Conservation (phyloP, 2,888 invertebrate species). For the Macroteleia sp. region DNA sequence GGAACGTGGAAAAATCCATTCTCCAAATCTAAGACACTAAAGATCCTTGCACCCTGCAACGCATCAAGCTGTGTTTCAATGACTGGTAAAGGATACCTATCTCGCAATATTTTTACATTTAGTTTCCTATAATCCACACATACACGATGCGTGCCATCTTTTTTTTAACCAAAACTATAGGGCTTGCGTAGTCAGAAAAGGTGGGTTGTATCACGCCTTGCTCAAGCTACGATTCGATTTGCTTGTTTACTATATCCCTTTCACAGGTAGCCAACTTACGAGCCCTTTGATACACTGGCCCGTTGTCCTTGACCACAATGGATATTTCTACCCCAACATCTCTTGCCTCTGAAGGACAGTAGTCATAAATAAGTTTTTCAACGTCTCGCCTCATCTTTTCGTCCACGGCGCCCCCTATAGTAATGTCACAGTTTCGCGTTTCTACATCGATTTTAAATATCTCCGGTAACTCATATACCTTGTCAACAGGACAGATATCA, state of each 20-base stretch:
- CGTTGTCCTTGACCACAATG: slow-evolving; percentile 52
- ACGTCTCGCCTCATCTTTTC: slow-evolving; percentile 5
- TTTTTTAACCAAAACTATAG: slow-evolving; percentile 63
- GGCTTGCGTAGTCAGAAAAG: slow-evolving; percentile 47
- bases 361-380: slow-evolving; percentile 24
- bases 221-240: background rate
- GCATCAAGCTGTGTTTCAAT: slow-evolving; percentile 25
- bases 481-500: background rate
- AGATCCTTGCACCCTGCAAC: slow-evolving; percentile 10
- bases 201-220: background rate
- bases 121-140: slow-evolving; percentile 71
- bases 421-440: background rate
- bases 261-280: slow-evolving; percentile 57
- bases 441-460: slow-evolving; percentile 10
- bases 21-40: slow-evolving; percentile 6
- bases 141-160: slow-evolving; percentile 60
- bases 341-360: slow-evolving; percentile 23
- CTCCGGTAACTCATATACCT: slow-evolving; percentile 2
- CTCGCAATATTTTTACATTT: slow-evolving; percentile 72
- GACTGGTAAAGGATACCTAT: slow-evolving; percentile 39
- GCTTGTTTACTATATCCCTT: slow-evolving; percentile 45
- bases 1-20: slow-evolving; percentile 28
- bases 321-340: slow-evolving; percentile 37
- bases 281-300: slow-evolving; percentile 61
- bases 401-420: slow-evolving; percentile 15